phyloP scores from a whole-genome alignment of 2,113 vertebrate species.

The Capra hircus region DNA sequence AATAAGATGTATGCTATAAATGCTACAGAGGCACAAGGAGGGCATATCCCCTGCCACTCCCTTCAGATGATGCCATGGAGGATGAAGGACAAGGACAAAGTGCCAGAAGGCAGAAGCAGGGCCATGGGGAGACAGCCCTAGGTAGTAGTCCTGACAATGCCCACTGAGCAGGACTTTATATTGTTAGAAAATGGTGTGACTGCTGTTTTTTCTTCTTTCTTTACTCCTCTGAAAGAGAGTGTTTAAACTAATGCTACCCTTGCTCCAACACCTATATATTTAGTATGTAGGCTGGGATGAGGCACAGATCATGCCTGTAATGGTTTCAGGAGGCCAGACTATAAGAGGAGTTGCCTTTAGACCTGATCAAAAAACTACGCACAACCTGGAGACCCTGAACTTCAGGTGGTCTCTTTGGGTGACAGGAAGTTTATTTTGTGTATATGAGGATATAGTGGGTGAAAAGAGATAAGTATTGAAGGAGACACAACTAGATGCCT shows the following conservation, averaged over 20 bases:
- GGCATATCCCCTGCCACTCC: neutral
- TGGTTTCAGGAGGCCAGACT: neutral
- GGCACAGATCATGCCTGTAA: neutral
- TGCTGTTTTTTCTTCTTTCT: neutral
- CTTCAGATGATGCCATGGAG: neutral
- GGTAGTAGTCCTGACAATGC: too few species aligned
- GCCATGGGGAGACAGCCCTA: neutral
- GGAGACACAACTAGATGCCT: neutral
- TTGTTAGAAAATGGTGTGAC: neutral
- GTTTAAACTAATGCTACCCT: neutral
- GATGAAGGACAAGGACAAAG: neutral
- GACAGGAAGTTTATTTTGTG: neutral
- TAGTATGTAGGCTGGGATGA: neutral
- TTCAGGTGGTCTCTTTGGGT: neutral
- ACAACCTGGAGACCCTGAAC: neutral
- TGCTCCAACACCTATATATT: neutral
- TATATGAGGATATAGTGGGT: neutral
- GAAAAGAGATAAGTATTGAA: neutral
- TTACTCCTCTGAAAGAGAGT: neutral
- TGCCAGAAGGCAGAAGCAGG: neutral
- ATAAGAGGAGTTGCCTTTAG: neutral
- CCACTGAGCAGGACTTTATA: neutral
- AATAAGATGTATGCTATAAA: neutral
- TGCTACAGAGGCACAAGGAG: neutral
- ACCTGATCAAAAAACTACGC: neutral